phyloP scores from a whole-genome alignment of 2,888 invertebrate genomes.

The Sicus ferrugineus region DNA sequence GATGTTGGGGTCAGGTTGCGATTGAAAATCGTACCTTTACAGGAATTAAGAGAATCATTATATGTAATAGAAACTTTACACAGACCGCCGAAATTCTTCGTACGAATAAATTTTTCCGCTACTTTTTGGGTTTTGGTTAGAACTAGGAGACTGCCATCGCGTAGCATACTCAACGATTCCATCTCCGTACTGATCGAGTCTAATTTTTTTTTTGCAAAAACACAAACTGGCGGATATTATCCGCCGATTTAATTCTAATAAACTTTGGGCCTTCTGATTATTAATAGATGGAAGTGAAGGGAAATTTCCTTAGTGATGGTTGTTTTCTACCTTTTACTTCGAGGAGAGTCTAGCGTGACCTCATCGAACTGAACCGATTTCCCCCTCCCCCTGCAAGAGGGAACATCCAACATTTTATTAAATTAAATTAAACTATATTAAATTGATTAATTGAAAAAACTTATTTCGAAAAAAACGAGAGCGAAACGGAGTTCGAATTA shows the following conservation, averaged over 20 bases:
- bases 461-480: too few species aligned
- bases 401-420: too few species aligned
- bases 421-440: too few species aligned
- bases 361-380: conserved; percentile 1
- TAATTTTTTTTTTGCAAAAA: not conserved
- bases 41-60: not conserved
- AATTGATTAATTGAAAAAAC: too few species aligned
- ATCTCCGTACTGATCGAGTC: not conserved
- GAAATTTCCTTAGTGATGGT: not conserved
- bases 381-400: not conserved
- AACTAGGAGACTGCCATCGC: conserved; percentile 8
- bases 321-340: not conserved
- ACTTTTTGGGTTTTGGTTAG: conserved; percentile 2
- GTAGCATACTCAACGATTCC: not conserved
- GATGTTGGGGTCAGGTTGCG: conserved; percentile 5
- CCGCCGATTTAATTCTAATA: not conserved
- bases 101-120: not conserved
- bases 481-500: too few species aligned
- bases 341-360: not conserved
- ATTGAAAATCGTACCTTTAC: conserved; percentile 8
- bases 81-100: conserved; percentile 4
- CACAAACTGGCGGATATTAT: not conserved
- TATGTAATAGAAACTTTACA: not conserved
- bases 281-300: too few species aligned
- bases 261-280: too few species aligned